A percentile compares a stretch with the other conserved stretches of the same genome.
These are phyloP conservation scores for Falcaria lacertinaria DNA, from an alignment of 2,888 invertebrate genomes.

Conservation along the genomic window DNA sequence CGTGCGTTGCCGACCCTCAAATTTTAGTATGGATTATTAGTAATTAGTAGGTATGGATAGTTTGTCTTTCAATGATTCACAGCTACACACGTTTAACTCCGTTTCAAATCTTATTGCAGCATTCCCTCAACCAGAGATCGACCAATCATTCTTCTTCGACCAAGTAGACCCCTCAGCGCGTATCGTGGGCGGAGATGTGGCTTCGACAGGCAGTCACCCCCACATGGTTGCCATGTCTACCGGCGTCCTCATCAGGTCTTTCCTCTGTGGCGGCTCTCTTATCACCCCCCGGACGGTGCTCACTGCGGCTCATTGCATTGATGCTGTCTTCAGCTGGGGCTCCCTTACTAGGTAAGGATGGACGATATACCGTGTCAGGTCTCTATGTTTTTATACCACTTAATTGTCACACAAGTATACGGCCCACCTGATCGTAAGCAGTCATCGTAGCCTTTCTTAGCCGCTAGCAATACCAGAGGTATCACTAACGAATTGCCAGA, in stretches of 20 bases:
- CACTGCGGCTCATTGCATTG: constrained; percentile 62
- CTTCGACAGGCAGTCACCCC: constrained; percentile 38
- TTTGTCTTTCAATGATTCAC: too few species aligned
- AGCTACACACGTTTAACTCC: too few species aligned
- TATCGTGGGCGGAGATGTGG: constrained; percentile 50
- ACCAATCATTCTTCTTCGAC: constrained; percentile 45
- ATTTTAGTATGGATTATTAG: too few species aligned
- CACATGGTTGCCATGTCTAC: constrained; percentile 49
- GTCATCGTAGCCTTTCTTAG: too few species aligned
- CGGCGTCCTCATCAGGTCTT: constrained; percentile 32
- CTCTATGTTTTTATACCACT: too few species aligned
- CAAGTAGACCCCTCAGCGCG: constrained; percentile 35
- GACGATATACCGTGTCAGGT: too few species aligned
- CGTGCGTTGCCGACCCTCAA: too few species aligned
- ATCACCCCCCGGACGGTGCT: constrained; percentile 35
- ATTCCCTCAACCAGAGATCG: constrained; percentile 36
- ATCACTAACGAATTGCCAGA: too few species aligned
- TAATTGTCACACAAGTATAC: too few species aligned
- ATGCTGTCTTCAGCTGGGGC: constrained; percentile 28
- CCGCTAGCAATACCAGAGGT: too few species aligned
- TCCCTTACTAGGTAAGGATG: constrained; percentile 27
- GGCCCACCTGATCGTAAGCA: too few species aligned
- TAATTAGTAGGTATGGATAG: too few species aligned
- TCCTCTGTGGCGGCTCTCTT: constrained; percentile 53
- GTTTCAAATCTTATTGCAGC: constrained; percentile 40